Percentiles rank a stretch among this genome's conserved stretches.
Conservation (phyloP, 2,797 vertebrate genomes). For the Cichlasoma orientale region DNA sequence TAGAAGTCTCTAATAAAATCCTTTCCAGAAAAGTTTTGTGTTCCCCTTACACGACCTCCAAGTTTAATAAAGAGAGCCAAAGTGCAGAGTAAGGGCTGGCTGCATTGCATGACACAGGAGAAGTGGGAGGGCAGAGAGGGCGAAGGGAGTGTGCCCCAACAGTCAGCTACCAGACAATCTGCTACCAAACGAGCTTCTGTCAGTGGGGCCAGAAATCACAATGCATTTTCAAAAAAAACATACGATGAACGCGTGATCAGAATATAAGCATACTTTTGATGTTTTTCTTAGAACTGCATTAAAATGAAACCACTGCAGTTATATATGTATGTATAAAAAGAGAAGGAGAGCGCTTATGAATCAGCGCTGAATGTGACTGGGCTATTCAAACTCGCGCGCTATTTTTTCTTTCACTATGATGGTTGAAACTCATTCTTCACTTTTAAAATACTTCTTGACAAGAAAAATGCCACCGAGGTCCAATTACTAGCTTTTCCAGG, state of each 20-base stretch:
- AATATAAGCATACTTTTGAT: neutral
- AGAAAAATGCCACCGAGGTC: neutral
- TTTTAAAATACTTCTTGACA: neutral
- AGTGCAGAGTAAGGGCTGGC: neutral
- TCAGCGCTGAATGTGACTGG: neutral
- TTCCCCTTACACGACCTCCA: neutral
- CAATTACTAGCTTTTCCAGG: neutral
- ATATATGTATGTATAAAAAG: neutral
- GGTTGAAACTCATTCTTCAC: neutral
- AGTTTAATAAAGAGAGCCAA: conserved; percentile 12
- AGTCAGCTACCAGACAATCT: conserved; percentile 16
- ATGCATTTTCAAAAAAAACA: neutral
- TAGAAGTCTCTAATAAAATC: neutral
- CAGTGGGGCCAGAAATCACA: conserved; percentile 6
- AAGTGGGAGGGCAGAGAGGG: conserved; percentile 17
- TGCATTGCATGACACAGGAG: conserved; percentile 4
- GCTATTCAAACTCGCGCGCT: neutral
- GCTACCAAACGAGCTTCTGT: conserved; percentile 10
- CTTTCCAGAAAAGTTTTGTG: neutral
- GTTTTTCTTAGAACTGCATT: neutral
- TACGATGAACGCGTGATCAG: neutral
- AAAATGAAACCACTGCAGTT: neutral
- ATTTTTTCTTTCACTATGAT: neutral
- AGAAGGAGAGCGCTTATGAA: neutral
- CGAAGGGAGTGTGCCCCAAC: conserved; percentile 16